Evolutionary conservation across 1,140 invertebrate genomes (phyloP).

Genomic region (Hetaerina americana): DNA sequence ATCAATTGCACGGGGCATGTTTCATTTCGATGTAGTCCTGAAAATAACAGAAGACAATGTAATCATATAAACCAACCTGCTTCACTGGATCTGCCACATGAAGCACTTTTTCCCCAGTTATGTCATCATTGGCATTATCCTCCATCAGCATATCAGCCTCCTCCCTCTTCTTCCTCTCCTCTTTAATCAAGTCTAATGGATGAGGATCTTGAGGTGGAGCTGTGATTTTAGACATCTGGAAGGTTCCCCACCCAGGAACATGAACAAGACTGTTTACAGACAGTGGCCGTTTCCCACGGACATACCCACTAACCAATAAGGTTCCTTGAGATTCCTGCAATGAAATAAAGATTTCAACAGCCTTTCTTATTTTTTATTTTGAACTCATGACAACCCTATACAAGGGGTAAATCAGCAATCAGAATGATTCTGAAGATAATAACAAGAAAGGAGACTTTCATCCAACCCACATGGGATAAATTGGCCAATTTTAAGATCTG

Average conservation of each 20-base stretch:
- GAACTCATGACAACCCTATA: too few relatives aligned
- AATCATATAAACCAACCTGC: conserved; percentile 29
- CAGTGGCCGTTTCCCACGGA: conserved; percentile 61
- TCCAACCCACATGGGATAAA: too few relatives aligned
- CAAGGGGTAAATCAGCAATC: too few relatives aligned
- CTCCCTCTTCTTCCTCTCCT: conserved; percentile 3
- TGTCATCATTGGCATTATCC: conserved; percentile 1
- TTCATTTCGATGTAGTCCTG: not conserved
- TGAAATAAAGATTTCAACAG: too few relatives aligned
- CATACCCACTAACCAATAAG: conserved; percentile 71
- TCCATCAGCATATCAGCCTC: conserved; percentile 26
- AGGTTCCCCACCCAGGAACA: conserved; percentile 82
- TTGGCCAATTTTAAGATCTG: too few relatives aligned
- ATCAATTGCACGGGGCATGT: not conserved
- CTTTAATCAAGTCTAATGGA: conserved; percentile 34
- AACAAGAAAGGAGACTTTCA: too few relatives aligned
- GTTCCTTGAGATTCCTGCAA: conserved; percentile 41
- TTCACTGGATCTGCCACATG: conserved; percentile 49
- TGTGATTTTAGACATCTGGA: conserved; percentile 76
- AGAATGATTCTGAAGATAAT: too few relatives aligned
- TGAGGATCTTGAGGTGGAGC: conserved; percentile 56
- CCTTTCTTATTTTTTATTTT: too few relatives aligned
- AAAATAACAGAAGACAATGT: conserved; percentile 2
- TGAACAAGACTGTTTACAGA: conserved; percentile 82
- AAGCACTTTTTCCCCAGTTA: conserved; percentile 36